Evolutionary conservation across 2,113 vertebrate species (phyloP).

Genomic region (Chiloscyllium plagiosum): DNA sequence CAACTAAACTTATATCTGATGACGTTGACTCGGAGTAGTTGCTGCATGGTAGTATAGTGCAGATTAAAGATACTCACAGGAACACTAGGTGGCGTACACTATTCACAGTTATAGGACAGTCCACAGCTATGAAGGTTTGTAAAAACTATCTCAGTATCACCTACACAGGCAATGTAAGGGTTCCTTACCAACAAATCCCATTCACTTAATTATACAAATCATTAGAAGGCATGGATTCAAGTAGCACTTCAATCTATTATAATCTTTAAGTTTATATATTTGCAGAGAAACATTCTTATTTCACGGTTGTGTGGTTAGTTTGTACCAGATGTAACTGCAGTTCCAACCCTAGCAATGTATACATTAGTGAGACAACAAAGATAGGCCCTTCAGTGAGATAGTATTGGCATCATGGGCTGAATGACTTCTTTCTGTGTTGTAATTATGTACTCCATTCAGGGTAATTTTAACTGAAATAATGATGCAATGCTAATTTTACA

Average conservation of each 20-base stretch:
- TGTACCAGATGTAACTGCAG: not conserved
- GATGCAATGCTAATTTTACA: not conserved
- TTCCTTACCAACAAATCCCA: not conserved
- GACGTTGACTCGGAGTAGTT: not conserved
- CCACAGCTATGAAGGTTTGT: not conserved
- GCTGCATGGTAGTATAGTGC: not conserved
- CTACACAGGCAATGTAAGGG: not conserved
- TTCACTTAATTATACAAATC: not conserved
- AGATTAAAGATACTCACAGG: not conserved
- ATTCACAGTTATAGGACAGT: not conserved
- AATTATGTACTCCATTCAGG: not conserved
- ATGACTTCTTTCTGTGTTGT: not conserved
- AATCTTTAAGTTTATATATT: not conserved
- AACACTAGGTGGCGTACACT: constrained; percentile 32
- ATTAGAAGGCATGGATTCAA: not conserved
- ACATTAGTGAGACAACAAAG: not conserved
- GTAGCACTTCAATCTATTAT: not conserved
- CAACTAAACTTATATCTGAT: not conserved
- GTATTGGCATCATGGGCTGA: not conserved
- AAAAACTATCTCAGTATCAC: not conserved
- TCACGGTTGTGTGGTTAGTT: not conserved
- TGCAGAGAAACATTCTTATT: not conserved
- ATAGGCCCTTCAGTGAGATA: not conserved
- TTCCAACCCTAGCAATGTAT: not conserved
- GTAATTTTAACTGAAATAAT: not conserved